These are phyloP conservation scores for Spinus olivaceus DNA, from an alignment of 2,797 vertebrate species.

Conservation along the genomic window DNA sequence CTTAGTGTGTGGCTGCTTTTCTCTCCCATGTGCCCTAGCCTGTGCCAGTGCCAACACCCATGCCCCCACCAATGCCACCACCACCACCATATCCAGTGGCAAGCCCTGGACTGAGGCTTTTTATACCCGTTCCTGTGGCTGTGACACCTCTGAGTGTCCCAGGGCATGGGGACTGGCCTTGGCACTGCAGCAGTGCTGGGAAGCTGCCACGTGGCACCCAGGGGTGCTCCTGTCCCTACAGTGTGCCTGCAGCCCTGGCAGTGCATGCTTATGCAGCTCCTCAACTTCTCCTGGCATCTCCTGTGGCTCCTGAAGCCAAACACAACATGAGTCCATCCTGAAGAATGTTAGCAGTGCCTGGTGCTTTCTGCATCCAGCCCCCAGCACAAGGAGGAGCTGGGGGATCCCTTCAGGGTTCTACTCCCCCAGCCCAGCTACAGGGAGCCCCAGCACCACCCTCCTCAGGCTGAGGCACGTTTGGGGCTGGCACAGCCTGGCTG, in stretches of 20 bases:
- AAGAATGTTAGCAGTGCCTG: neutral
- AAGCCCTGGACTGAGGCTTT: neutral
- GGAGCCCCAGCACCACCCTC: neutral
- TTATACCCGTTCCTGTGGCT: fast-evolving
- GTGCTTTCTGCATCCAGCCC: neutral
- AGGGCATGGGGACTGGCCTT: fast-evolving
- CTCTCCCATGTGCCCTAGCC: neutral
- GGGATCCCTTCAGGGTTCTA: neutral
- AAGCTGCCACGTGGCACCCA: fast-evolving
- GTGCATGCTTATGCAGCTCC: neutral
- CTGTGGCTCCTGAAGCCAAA: neutral
- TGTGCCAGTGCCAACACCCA: neutral
- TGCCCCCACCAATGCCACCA: fast-evolving
- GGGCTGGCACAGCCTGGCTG: neutral
- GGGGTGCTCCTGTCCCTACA: neutral
- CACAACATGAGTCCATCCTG: fast-evolving
- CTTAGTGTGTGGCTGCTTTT: neutral
- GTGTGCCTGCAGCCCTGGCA: neutral
- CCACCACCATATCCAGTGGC: fast-evolving
- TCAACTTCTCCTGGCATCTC: neutral
- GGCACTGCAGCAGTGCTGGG: fast-evolving
- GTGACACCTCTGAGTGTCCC: neutral
- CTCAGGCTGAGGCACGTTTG: fast-evolving
- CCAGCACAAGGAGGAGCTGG: neutral
- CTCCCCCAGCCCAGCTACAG: neutral